Evolutionary conservation across 2,113 vertebrate species (phyloP).

Genomic region (Columbina picui): DNA sequence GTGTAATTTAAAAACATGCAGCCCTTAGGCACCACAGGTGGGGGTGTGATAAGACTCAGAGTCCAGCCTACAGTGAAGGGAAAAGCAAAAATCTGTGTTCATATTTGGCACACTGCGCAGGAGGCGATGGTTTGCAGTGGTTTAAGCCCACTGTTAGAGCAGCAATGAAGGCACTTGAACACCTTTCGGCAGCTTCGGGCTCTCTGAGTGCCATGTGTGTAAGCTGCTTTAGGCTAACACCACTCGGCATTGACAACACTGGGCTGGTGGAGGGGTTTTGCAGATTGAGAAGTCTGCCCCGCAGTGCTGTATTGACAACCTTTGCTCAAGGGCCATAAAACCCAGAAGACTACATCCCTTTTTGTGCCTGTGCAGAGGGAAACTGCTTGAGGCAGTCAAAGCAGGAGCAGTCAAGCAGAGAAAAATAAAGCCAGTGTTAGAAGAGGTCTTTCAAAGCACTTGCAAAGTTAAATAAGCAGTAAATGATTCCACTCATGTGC

Average conservation of each 20-base stretch:
- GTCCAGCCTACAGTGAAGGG: not conserved
- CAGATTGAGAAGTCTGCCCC: not conserved
- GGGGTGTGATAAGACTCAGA: not conserved
- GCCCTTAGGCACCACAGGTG: not conserved
- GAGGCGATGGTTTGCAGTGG: not conserved
- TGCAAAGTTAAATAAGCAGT: constrained; percentile 34
- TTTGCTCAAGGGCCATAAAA: not conserved
- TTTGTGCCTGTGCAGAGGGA: not conserved
- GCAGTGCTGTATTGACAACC: not conserved
- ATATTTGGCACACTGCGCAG: not conserved
- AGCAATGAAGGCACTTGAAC: not conserved
- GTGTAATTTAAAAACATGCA: not conserved
- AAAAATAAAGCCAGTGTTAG: not conserved
- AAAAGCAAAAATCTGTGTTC: not conserved
- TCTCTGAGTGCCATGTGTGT: not conserved
- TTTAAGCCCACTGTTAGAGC: not conserved
- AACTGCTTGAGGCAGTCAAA: not conserved
- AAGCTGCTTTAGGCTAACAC: not conserved
- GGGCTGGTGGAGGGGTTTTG: not conserved
- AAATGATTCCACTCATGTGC: constrained; percentile 1
- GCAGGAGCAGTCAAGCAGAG: constrained; percentile 8
- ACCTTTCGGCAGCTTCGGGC: fast-evolving
- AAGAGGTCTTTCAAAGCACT: constrained; percentile 49
- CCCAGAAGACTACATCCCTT: not conserved
- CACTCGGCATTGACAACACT: not conserved